Conservation (phyloP, 92 coral and sea anemone genomes). For the Montipora capitata region DNA sequence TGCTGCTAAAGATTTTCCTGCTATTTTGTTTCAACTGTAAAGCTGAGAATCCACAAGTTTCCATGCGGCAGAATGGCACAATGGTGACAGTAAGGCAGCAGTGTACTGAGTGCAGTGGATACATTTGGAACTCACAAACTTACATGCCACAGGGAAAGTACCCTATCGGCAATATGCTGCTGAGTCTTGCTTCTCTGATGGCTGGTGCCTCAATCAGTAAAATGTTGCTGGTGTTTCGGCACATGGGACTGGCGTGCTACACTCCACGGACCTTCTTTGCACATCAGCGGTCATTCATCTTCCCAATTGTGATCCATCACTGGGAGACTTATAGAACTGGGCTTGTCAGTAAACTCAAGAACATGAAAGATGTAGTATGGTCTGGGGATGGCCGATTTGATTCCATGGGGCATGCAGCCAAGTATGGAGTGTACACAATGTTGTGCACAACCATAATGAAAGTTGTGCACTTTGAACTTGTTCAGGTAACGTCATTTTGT, state of each 20-base stretch:
- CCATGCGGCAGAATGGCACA: constrained; percentile 21
- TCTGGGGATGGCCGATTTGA: background rate
- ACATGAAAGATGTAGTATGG: constrained; percentile 15
- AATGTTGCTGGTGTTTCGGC: constrained; percentile 16
- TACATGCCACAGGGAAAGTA: constrained; percentile 9
- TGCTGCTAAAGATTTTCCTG: constrained; percentile 27
- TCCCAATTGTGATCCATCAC: background rate
- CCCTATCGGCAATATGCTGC: constrained; percentile 37
- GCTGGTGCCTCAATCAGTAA: constrained; percentile 14
- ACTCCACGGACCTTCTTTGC: constrained; percentile 9
- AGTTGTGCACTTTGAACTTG: constrained; percentile 19
- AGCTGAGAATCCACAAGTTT: constrained; percentile 16
- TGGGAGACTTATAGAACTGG: constrained; percentile 11
- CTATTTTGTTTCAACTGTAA: constrained; percentile 48
- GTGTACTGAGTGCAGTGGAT: constrained; percentile 21
- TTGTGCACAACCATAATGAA: background rate
- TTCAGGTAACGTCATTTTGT: constrained; percentile 1
- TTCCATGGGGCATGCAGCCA: constrained; percentile 18
- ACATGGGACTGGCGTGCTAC: constrained; percentile 27
- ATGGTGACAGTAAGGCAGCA: constrained; percentile 44
- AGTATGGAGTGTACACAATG: constrained; percentile 22
- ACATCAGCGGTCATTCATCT: constrained; percentile 4
- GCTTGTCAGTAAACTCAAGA: background rate
- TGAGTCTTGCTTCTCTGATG: constrained; percentile 27
- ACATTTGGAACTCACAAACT: constrained; percentile 39